Evolutionary conservation across 2,888 invertebrate species (phyloP), one percentile per base, ranked within the genome.

Genomic region (Tipula lateralis): DNA sequence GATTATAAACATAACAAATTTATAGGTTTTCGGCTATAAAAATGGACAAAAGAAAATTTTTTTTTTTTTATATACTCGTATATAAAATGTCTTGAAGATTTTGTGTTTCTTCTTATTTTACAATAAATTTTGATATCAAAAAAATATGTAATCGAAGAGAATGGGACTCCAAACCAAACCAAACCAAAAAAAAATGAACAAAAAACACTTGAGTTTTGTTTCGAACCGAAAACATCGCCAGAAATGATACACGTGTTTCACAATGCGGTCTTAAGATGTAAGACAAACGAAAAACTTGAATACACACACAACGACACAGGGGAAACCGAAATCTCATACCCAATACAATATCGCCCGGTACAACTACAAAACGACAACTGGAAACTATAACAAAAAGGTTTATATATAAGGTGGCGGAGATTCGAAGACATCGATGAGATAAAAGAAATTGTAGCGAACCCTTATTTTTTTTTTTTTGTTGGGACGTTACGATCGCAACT

Each of bases 1-100:
- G 85, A 86, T 86, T 86, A 86, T 86, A 86, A 86, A 86, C 85
- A 85, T 83, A 34, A 66, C 83, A 86, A 86, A 86, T 86, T 86
- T 86, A 86, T 85, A 66, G 85, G 81, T 85, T 85, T 86, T 86
- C 85, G 85, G 85, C 84, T 85, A 85, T 85, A 82, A 29, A 82
- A 82, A 32, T 30, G 32, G 82, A 82, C 29, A 32, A 82, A 82
- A 82, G 82, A 82, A 82, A 82, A 24, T 66, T 44, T 44, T 39
- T 39, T 39, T 39, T n/a, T 66, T 24, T 24, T 66, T 24, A 9
- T 24, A n/a, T n/a, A n/a, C n/a, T n/a, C n/a, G n/a, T n/a, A n/a
- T n/a, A n/a, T n/a, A n/a, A n/a, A n/a, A n/a, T n/a, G n/a, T n/a
- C n/a, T n/a, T n/a, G n/a, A n/a, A n/a, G n/a, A n/a, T 44, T 44